Conservation (phyloP, 2,113 vertebrate genomes). For the Actinemys pallida region DNA sequence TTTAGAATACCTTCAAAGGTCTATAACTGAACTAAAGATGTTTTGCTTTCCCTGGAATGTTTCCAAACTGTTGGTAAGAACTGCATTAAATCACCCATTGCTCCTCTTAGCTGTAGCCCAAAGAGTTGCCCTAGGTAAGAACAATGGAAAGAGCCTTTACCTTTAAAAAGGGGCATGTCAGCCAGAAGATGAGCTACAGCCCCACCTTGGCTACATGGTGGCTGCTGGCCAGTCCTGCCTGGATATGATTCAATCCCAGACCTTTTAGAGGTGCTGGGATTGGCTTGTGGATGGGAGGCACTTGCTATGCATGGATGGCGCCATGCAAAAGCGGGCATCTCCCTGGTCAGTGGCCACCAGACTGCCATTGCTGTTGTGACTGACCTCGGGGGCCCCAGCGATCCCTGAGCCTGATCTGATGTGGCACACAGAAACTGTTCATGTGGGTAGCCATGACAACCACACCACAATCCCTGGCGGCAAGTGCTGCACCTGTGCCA, state of each 20-base stretch:
- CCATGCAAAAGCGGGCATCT: fast-evolving
- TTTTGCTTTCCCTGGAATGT: neutral
- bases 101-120: fast-evolving
- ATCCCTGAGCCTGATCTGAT: fast-evolving
- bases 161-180: neutral
- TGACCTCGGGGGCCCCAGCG: neutral
- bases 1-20: slow-evolving; percentile 7
- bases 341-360: neutral
- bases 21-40: fast-evolving
- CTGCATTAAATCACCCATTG: neutral
- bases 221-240: neutral
- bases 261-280: neutral
- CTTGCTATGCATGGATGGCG: neutral
- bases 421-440: neutral
- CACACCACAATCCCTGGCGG: fast-evolving
- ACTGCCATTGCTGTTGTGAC: neutral
- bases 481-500: too few species aligned
- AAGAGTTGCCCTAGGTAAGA: neutral
- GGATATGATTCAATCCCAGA: neutral
- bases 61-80: neutral
- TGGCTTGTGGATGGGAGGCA: neutral
- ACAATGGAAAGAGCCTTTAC: neutral
- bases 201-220: neutral
- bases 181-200: neutral
- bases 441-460: neutral